These are phyloP conservation scores for Poeciliopsis turneri DNA, from an alignment of 2,797 vertebrate genomes.

Conservation along the genomic window DNA sequence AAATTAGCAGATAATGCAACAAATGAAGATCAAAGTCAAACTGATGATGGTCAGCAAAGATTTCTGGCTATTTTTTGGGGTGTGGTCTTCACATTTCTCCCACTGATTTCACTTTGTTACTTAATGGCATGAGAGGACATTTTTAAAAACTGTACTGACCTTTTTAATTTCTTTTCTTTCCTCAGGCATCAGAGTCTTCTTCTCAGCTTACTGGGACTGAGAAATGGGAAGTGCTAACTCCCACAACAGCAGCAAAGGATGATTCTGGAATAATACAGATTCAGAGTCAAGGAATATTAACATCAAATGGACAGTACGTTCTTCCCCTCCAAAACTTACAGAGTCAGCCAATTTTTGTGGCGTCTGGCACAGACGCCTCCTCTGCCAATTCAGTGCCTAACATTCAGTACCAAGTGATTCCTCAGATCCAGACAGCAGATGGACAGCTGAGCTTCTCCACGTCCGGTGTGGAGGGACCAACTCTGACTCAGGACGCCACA, in stretches of 20 bases:
- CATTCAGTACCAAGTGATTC: conserved; percentile 99
- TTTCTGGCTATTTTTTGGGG: conserved; percentile 1
- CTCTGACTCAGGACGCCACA: conserved; percentile 91
- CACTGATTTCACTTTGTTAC: neutral
- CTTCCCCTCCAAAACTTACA: conserved; percentile 97
- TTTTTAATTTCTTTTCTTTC: conserved; percentile 59
- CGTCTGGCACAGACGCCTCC: conserved; percentile 91
- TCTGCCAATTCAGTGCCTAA: conserved; percentile 94
- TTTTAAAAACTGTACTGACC: neutral
- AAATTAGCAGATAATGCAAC: neutral
- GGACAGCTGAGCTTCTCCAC: conserved; percentile 95
- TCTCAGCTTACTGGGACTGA: conserved; percentile 91
- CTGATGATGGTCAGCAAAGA: neutral
- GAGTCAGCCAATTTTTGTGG: conserved; percentile 97
- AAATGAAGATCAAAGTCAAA: neutral
- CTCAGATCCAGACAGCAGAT: conserved; percentile 96
- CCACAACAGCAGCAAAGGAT: conserved; percentile 88
- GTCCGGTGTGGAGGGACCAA: conserved; percentile 87
- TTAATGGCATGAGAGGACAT: neutral
- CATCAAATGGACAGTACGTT: conserved; percentile 98
- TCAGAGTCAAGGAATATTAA: conserved; percentile 90
- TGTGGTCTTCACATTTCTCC: conserved; percentile 8
- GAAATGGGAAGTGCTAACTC: conserved; percentile 95
- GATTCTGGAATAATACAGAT: conserved; percentile 96
- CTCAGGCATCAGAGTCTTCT: conserved; percentile 89